These are phyloP conservation scores for Cylas formicarius DNA, from an alignment of 1,140 invertebrate genomes.

Conservation along the genomic window DNA sequence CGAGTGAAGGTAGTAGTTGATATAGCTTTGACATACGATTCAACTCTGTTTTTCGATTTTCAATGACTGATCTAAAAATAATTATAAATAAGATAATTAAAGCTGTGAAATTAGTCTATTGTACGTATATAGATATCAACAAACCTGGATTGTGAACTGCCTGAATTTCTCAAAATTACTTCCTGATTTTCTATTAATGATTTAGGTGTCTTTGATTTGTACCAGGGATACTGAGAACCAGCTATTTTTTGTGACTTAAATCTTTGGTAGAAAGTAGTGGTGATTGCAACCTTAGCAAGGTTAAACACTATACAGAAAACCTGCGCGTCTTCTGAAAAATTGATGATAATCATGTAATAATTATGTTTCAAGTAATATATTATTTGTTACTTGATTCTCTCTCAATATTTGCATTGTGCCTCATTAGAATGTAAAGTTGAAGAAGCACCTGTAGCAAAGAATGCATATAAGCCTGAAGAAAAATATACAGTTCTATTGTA, in stretches of 20 bases:
- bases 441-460: constrained; percentile 62
- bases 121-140: no score
- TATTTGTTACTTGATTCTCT: constrained; percentile 32
- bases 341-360: not conserved
- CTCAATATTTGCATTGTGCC: constrained; percentile 37
- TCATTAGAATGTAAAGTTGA: constrained; percentile 52
- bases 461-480: constrained; percentile 68
- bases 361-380: constrained; percentile 2
- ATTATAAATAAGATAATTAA: no score
- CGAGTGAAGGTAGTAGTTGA: constrained; percentile 4
- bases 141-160: no score
- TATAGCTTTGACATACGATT: constrained; percentile 8
- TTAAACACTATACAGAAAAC: constrained; percentile 57
- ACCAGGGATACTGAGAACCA: constrained; percentile 65
- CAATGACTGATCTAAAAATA: constrained; percentile 10
- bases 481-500: constrained; percentile 61
- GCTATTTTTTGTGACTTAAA: constrained; percentile 69
- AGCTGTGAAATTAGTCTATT: no score
- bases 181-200: not conserved
- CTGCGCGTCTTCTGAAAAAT: constrained; percentile 53
- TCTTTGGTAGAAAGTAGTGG: constrained; percentile 62
- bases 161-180: constrained; percentile 10
- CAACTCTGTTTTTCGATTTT: constrained; percentile 2
- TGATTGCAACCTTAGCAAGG: constrained; percentile 56
- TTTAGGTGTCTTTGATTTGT: constrained; percentile 35